Base-by-base conservation (phyloP, 2,888 invertebrate genomes). In the Thera obeliscata region DNA sequence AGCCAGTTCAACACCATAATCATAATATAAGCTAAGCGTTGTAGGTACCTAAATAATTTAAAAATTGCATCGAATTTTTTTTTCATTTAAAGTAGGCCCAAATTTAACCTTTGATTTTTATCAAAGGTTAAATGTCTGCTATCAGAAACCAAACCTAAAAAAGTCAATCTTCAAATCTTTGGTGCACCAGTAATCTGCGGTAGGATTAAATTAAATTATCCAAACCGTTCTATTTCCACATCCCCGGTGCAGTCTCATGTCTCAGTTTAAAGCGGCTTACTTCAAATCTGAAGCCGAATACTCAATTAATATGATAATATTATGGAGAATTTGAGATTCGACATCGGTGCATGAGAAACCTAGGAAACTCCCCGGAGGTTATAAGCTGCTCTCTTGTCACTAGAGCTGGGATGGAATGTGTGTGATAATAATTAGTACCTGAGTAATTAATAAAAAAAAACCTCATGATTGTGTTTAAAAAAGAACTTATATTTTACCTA, bases 271-370 rank as follows among this genome's bases (percentile, higher is more conserved):
- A 89, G 84, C 89, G 86, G 89, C 86, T 90, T 88, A 82, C 71
- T 78, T 71, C 64, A 66, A 70, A 75, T 77, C 77, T 83, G 82
- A 82, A 84, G 84, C 85, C 76, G 83, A 84, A 86, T 86, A 87
- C 88, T 88, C 93, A 89, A 94, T 94, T 94, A 94, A 91, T 93
- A 94, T 94, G 94, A 85, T 87, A 93, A 94, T 93, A 79, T 87
- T 85, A 84, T 82, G 82, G 84, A 79, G 82, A 78, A 56, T 69
- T 63, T 56, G 60, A 69, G 63, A 80, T 83, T 81, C 81, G 82
- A 83, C 83, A 81, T 78, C 79, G 80, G 78, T 82, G 84, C 87
- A 79, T 50, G 65, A 55, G 66, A 66, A 69, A 59, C 62, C 68
- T 66, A 55, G 49, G 68, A 61, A 68, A 62, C 41, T 49, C 56